phyloP scores from a whole-genome alignment of 2,888 invertebrate genomes.

The Cotesia congregata region DNA sequence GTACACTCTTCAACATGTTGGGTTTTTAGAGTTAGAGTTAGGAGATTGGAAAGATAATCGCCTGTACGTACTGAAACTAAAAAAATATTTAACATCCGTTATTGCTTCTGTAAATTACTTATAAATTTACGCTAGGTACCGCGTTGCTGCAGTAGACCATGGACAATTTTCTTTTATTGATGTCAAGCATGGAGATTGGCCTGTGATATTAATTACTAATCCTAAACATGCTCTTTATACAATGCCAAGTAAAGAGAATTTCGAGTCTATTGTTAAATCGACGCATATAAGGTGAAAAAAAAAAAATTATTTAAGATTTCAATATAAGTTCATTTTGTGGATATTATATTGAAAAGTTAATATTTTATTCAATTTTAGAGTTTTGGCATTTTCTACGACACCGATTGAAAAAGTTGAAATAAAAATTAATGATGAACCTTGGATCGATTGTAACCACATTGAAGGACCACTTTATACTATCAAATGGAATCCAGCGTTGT shows the following conservation, averaged over 20 bases:
- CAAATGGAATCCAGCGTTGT: constrained; percentile 81
- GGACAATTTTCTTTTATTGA: constrained; percentile 90
- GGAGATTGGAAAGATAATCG: constrained; percentile 94
- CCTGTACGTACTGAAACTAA: constrained; percentile 73
- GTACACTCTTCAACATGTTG: constrained; percentile 88
- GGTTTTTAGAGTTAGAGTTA: constrained; percentile 88
- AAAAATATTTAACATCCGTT: constrained; percentile 23
- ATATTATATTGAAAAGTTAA: constrained; percentile 20
- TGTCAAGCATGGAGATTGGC: constrained; percentile 83
- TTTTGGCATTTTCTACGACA: constrained; percentile 83
- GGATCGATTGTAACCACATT: constrained; percentile 76
- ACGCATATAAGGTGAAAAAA: constrained; percentile 80
- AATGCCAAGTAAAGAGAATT: constrained; percentile 82
- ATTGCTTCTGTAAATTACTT: constrained; percentile 42
- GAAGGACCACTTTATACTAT: constrained; percentile 81
- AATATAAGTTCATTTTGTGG: constrained; percentile 40
- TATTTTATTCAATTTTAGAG: constrained; percentile 70
- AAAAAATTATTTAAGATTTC: constrained; percentile 29
- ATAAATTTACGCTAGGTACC: constrained; percentile 73
- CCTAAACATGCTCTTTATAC: constrained; percentile 87
- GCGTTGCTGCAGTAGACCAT: constrained; percentile 89
- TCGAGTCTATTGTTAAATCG: constrained; percentile 77
- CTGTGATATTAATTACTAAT: constrained; percentile 87
- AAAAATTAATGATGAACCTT: constrained; percentile 77
- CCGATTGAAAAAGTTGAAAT: constrained; percentile 78